phyloP scores from a whole-genome alignment of 2,888 invertebrate species.

The Leucophora obtusa region DNA sequence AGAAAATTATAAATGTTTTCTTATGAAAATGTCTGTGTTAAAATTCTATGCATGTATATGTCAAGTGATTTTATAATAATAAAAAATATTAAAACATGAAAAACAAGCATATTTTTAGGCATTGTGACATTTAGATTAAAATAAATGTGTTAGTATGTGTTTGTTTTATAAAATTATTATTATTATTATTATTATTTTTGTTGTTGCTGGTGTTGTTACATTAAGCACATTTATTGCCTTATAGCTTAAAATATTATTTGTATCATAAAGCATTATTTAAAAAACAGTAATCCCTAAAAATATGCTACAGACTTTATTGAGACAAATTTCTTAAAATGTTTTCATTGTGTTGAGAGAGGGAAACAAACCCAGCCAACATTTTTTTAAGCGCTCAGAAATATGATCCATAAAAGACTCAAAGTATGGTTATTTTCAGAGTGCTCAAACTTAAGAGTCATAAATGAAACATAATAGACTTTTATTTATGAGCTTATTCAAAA shows the following conservation, averaged over 20 bases:
- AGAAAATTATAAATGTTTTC: constrained; percentile 3
- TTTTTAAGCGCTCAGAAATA: no score
- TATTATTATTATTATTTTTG: no score
- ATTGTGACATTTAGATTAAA: constrained; percentile 47
- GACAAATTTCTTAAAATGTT: no score
- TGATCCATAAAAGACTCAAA: no score
- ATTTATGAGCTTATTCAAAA: no score
- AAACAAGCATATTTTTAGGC: constrained; percentile 58
- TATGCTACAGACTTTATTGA: not conserved
- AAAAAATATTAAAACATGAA: constrained; percentile 12
- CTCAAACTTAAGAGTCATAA: no score
- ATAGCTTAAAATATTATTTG: not conserved
- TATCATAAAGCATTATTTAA: not conserved
- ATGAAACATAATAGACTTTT: no score
- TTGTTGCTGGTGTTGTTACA: constrained; percentile 19
- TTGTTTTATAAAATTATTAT: not conserved
- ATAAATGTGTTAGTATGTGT: constrained; percentile 12
- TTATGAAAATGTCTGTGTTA: constrained; percentile 31
- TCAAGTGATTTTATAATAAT: constrained; percentile 17
- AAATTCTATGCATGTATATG: constrained; percentile 16
- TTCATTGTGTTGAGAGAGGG: no score
- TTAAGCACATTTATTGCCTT: constrained; percentile 35
- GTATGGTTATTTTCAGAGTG: no score
- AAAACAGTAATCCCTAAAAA: not conserved
- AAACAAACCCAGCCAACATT: no score